Percentiles rank a stretch among this genome's conserved stretches.
Evolutionary conservation across 2,888 invertebrate species (phyloP).

Genomic region (Cinara cedri): DNA sequence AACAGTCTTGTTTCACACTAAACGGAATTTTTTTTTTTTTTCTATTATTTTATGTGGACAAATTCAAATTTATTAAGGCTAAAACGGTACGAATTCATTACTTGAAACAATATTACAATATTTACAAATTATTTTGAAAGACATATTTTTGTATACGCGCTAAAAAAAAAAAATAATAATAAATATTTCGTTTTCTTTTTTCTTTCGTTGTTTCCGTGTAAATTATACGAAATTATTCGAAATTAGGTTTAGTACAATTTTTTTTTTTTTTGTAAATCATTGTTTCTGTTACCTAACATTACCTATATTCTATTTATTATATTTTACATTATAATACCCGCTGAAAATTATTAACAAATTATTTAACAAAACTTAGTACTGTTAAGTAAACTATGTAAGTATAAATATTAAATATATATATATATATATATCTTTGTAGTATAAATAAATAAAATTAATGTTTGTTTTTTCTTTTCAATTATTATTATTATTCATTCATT

Average conservation of each 20-base stretch:
- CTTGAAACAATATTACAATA: slow-evolving; percentile 5
- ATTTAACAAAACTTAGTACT: slow-evolving; percentile 38
- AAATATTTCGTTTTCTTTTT: slow-evolving; percentile 35
- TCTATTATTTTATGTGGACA: neutral
- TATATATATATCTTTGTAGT: too few relatives aligned
- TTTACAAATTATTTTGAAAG: slow-evolving; percentile 44
- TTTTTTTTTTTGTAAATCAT: slow-evolving; percentile 32
- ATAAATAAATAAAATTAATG: slow-evolving; percentile 39
- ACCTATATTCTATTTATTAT: slow-evolving; percentile 17
- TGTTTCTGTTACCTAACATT: slow-evolving; percentile 39
- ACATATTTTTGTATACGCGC: slow-evolving; percentile 45
- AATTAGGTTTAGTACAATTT: slow-evolving; percentile 36
- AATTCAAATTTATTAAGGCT: slow-evolving; percentile 34
- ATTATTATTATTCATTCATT: slow-evolving; percentile 18
- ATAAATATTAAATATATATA: too few relatives aligned
- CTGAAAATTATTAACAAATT: slow-evolving; percentile 51
- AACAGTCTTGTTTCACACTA: neutral
- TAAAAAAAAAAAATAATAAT: neutral
- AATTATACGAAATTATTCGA: slow-evolving; percentile 38
- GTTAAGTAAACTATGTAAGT: slow-evolving; percentile 41
- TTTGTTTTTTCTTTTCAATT: slow-evolving; percentile 34
- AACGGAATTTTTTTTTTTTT: too few relatives aligned
- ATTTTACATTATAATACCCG: slow-evolving; percentile 36
- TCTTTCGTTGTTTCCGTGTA: slow-evolving; percentile 17
- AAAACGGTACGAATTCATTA: slow-evolving; percentile 45